Base-by-base conservation (phyloP, 2,797 vertebrate genomes). In the Chromobotia macracanthus region DNA sequence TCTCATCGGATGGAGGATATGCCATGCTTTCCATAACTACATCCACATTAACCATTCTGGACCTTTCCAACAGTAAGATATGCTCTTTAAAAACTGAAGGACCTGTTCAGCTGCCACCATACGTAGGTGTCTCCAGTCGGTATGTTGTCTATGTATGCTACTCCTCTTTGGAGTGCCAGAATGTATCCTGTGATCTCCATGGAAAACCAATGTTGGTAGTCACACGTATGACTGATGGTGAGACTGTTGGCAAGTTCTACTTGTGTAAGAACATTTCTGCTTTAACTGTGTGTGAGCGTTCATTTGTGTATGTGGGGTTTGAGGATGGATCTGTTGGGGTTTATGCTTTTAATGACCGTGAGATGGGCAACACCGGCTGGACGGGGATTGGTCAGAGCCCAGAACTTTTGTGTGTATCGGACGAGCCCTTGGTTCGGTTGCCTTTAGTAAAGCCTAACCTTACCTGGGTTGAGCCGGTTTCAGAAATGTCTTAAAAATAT, bases 281-380 rank as follows among this genome's bases (percentile, higher is more conserved):
- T 70, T 48, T 95, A 74, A 69, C 75, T 13, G 72, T 91, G 50
- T 86, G 87, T 25, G 79, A 89, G 67, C 85, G 72, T 60, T 83
- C 84, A 50, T 72, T 63, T 71, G 89, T 93, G 61, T 92, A 91
- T 86, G 89, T 95, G 64, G 94, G 94, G 1, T 95, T 94, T 86
- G 88, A 89, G 75, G 94, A 95, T 11, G 94, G 95, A 7, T 90
- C 92, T 28, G 83, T 95, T 3, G 93, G 91, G 12, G 87, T 92
- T 50, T 95, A 93, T 81, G 84, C 86, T 4, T 73, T 95, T 70
- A 83, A 61, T 79, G 90, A 92, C 53, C 21, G 1, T 3, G 64
- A 25, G 1, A 46, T 79, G 3, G 51, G 60, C 13, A 80, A 86
- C 31, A 75, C 79, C 60, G 76, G 41, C 0, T 28, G 76, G 18